Percentiles rank a stretch among this genome's conserved stretches.
Evolutionary conservation across 2,113 vertebrate species (phyloP).

Genomic region (Bos javanicus): DNA sequence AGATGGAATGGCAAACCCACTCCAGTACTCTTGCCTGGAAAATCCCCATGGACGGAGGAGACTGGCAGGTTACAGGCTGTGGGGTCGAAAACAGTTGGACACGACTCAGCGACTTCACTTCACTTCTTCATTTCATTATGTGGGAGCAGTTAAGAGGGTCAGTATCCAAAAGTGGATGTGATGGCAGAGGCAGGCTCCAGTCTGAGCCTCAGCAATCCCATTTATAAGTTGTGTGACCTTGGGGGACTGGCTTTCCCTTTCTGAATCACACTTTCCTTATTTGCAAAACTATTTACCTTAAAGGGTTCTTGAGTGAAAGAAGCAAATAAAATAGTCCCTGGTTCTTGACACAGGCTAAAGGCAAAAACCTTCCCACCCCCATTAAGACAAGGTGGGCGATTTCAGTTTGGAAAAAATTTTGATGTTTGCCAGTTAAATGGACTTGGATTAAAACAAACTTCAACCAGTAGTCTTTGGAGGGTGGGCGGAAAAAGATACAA

Average conservation of each 20-base stretch:
- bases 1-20: not conserved
- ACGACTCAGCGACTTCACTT: not conserved
- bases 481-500: not conserved
- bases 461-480: not conserved
- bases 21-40: not conserved
- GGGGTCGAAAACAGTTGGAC: not conserved
- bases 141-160: not conserved
- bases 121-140: not conserved
- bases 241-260: not conserved
- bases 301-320: not conserved
- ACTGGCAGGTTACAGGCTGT: not conserved
- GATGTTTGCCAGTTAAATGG: not conserved
- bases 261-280: not conserved
- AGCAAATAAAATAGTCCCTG: not conserved
- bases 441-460: conserved; percentile 12
- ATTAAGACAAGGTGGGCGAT: not conserved
- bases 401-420: conserved; percentile 17
- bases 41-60: not conserved
- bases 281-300: not conserved
- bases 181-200: not conserved
- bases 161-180: not conserved
- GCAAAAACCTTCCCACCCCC: not conserved
- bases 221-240: not conserved
- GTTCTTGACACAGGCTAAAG: not conserved
- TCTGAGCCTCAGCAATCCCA: not conserved